phyloP scores from a whole-genome alignment of 2,113 vertebrate species.

The Corythornis vintsioides region DNA sequence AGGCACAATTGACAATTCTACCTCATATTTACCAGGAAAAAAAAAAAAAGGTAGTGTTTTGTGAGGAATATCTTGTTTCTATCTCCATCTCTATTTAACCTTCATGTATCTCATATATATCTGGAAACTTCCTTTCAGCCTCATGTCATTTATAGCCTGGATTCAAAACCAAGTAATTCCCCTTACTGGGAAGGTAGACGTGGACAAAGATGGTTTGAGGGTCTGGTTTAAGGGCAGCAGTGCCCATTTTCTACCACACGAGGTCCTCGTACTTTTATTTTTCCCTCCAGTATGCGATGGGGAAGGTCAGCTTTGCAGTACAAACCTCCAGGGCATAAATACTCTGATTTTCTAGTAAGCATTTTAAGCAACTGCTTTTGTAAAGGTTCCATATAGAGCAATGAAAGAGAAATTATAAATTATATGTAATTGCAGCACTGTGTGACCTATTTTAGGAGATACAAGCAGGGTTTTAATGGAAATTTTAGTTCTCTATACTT shows the following conservation, averaged over 20 bases:
- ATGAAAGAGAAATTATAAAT: not conserved
- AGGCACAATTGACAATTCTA: not conserved
- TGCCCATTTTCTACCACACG: conserved; percentile 36
- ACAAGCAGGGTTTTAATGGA: not conserved
- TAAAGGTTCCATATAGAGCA: not conserved
- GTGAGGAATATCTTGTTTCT: not conserved
- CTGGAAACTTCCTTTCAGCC: not conserved
- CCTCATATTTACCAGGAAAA: not conserved
- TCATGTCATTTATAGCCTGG: not conserved
- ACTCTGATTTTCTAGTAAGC: not conserved
- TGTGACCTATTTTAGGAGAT: not conserved
- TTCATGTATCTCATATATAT: not conserved
- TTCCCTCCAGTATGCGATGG: not conserved
- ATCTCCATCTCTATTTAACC: not conserved
- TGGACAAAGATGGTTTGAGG: not conserved
- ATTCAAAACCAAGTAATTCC: not conserved
- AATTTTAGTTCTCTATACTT: not conserved
- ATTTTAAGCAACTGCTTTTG: not conserved
- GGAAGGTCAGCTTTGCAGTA: not conserved
- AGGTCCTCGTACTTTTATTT: conserved; percentile 60
- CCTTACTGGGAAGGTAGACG: not conserved
- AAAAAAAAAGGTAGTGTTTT: not conserved
- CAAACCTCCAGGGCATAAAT: not conserved
- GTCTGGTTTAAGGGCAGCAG: not conserved
- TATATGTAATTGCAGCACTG: not conserved